Conservation (phyloP, 2,113 vertebrate species). For the Mus pahari region DNA sequence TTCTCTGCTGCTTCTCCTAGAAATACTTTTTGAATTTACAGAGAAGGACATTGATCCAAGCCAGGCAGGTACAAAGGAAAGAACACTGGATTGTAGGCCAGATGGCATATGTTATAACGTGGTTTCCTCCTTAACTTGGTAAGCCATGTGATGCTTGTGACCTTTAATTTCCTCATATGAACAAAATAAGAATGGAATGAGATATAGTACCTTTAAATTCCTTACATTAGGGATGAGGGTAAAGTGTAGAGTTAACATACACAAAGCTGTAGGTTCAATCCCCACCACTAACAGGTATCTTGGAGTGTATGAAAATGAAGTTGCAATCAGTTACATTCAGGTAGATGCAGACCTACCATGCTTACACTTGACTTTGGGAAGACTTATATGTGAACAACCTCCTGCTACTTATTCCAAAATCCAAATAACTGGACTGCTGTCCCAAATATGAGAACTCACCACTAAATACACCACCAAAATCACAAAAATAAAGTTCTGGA, state of each 20-base stretch:
- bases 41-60: background rate
- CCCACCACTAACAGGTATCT: background rate
- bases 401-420: background rate
- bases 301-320: background rate
- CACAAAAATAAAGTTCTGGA: constrained; percentile 30
- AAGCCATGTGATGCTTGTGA: background rate
- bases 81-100: background rate
- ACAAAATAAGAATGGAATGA: constrained; percentile 1
- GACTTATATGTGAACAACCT: background rate
- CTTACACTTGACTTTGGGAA: background rate
- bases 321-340: background rate
- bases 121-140: background rate
- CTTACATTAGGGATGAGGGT: background rate
- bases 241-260: background rate
- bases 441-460: background rate
- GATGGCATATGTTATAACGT: background rate
- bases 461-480: background rate
- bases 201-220: background rate
- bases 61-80: background rate
- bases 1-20: background rate
- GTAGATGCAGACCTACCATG: background rate
- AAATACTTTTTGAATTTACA: background rate
- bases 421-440: background rate
- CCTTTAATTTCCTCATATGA: background rate
- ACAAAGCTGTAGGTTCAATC: background rate